phyloP scores from a whole-genome alignment of 92 coral and sea anemone genomes.

The Porites evermanni region DNA sequence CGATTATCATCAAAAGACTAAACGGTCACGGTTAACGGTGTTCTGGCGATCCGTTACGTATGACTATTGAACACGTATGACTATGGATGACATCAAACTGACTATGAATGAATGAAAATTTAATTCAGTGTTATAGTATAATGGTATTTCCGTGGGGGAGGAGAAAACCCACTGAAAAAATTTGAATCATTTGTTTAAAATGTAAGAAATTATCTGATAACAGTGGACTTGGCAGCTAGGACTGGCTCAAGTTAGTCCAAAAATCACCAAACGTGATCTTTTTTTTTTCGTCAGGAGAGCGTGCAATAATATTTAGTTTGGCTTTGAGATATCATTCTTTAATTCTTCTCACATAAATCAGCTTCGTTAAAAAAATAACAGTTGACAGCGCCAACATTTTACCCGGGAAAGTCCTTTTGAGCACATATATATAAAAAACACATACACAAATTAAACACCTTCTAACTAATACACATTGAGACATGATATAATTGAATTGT shows the following conservation, averaged over 20 bases:
- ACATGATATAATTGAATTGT: too few species aligned
- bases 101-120: background rate
- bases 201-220: background rate
- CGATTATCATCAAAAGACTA: slow-evolving; percentile 13
- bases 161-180: background rate
- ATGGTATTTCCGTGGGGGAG: background rate
- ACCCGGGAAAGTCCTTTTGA: background rate
- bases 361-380: background rate
- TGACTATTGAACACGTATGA: background rate
- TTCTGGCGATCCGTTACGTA: background rate
- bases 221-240: background rate
- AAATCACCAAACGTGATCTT: background rate
- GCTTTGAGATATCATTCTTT: background rate
- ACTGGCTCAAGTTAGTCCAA: background rate
- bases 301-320: background rate
- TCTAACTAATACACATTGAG: too few species aligned
- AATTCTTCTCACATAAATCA: background rate
- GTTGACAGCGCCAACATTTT: background rate
- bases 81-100: background rate
- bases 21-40: slow-evolving; percentile 20
- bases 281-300: background rate
- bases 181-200: background rate
- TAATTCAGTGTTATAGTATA: too few species aligned
- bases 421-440: too few species aligned
- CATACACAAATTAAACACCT: too few species aligned